These are phyloP conservation scores for Aquatica leii DNA, from an alignment of 2,888 invertebrate species.

Conservation along the genomic window DNA sequence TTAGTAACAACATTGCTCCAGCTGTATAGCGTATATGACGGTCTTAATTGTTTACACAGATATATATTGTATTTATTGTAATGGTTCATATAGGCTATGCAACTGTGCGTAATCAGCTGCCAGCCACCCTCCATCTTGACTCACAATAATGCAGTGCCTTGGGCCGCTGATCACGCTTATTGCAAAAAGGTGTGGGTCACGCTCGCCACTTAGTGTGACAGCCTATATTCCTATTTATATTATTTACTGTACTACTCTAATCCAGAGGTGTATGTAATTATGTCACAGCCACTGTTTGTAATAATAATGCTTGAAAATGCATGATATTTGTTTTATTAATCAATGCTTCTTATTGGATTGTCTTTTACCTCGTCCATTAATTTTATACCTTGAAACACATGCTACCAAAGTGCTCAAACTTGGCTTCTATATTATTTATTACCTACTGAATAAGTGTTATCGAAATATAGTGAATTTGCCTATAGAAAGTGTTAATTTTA, in stretches of 20 bases:
- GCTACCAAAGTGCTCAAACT: conserved; percentile 41
- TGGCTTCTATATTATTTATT: conserved; percentile 41
- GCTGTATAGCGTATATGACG: conserved; percentile 29
- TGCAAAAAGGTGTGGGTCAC: conserved; percentile 59
- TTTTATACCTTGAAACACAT: conserved; percentile 39
- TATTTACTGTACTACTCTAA: conserved; percentile 64
- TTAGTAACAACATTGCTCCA: conserved; percentile 36
- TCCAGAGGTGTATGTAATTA: conserved; percentile 65
- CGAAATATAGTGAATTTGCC: conserved; percentile 34
- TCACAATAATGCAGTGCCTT: conserved; percentile 62
- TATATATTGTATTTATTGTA: background rate
- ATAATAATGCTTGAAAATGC: conserved; percentile 89
- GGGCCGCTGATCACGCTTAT: conserved; percentile 62
- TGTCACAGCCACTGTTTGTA: conserved; percentile 76
- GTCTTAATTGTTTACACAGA: background rate
- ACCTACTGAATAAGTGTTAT: conserved; percentile 31
- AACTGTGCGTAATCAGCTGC: conserved; percentile 60
- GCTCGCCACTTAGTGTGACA: conserved; percentile 52
- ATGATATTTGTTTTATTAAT: conserved; percentile 84
- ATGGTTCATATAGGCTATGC: conserved; percentile 40
- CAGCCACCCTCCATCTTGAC: conserved; percentile 54
- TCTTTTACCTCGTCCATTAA: conserved; percentile 50
- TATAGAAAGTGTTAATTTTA: conserved; percentile 32
- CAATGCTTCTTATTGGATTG: conserved; percentile 60
- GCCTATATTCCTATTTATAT: conserved; percentile 56